Evolutionary conservation across 2,888 invertebrate genomes (phyloP), one percentile per base, ranked within the genome.

Genomic region (Cyaniris semiargus): DNA sequence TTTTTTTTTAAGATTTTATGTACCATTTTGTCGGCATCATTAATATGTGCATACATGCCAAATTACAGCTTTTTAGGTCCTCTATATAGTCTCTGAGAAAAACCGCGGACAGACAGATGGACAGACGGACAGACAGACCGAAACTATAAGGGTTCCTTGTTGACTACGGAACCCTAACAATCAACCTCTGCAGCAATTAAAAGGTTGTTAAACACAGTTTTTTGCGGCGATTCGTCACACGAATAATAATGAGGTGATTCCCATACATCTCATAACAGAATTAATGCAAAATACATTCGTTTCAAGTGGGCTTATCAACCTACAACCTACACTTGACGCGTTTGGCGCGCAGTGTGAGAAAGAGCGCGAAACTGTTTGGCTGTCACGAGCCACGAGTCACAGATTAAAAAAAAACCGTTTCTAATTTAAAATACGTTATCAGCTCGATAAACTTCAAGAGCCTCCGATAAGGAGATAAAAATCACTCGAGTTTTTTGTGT

Each of bases 281-380:
- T 76, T 76, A 70, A 74, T 77, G 77, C 77, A 70, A 79, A 79
- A 76, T 78, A 72, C 75, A 78, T 80, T 81, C 78, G 79, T 79
- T 78, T 80, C n/a, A n/a, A 78, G 78, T 79, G 78, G 78, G 78
- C 79, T 82, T 81, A 83, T 83, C 82, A 82, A 81, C 80, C 81
- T 81, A 80, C 79, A 79, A 79, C 76, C 76, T 70, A 56, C 70
- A 31, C 71, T 80, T 81, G 82, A 81, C 81, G 81, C 80, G 81
- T 81, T 81, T 81, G 81, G 79, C 80, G 75, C 78, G 78, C 82
- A 80, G 78, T 81, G 82, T 81, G 82, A 81, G 81, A 76, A 76
- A 76, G 80, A 79, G 81, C 81, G 81, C 81, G 80, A 82, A 82
- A 80, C 79, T 48, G 48, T 53, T 48, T 48, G 27, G 23, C 48